Conservation (phyloP, 1,140 invertebrate species). For the Carcinoscorpius rotundicauda region DNA sequence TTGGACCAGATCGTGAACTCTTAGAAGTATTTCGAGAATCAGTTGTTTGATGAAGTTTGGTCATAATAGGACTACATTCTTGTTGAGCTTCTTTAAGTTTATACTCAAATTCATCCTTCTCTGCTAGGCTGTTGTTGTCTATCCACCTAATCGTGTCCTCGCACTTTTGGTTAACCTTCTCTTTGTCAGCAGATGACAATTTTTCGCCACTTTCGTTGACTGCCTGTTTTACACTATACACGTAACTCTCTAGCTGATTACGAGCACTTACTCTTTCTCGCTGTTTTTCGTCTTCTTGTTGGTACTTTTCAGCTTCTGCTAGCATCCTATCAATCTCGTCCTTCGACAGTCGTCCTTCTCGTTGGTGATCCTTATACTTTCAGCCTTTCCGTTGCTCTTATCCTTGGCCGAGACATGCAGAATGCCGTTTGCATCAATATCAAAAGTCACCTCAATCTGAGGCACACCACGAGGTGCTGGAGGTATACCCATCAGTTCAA, state of each 20-base stretch:
- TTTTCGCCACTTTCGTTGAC: not conserved
- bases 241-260: conserved; percentile 27
- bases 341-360: conserved; percentile 40
- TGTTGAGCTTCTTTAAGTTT: too few relatives aligned
- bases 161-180: too few relatives aligned
- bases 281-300: conserved; percentile 32
- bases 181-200: too few relatives aligned
- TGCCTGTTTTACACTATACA: conserved; percentile 19
- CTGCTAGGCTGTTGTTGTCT: too few relatives aligned
- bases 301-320: conserved; percentile 33
- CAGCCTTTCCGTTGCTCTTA: conserved; percentile 76
- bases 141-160: too few relatives aligned
- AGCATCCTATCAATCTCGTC: conserved; percentile 49
- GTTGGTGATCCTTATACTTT: conserved; percentile 51
- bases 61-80: too few relatives aligned
- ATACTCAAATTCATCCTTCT: too few relatives aligned
- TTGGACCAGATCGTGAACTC: too few relatives aligned
- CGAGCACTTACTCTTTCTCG: conserved; percentile 26
- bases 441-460: conserved; percentile 46
- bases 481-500: conserved; percentile 44
- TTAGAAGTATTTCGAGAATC: too few relatives aligned
- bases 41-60: too few relatives aligned
- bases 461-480: conserved; percentile 43
- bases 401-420: conserved; percentile 38
- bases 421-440: conserved; percentile 42